Evolutionary conservation across 2,797 vertebrate species (phyloP).

Genomic region (Trematomus bernacchii): DNA sequence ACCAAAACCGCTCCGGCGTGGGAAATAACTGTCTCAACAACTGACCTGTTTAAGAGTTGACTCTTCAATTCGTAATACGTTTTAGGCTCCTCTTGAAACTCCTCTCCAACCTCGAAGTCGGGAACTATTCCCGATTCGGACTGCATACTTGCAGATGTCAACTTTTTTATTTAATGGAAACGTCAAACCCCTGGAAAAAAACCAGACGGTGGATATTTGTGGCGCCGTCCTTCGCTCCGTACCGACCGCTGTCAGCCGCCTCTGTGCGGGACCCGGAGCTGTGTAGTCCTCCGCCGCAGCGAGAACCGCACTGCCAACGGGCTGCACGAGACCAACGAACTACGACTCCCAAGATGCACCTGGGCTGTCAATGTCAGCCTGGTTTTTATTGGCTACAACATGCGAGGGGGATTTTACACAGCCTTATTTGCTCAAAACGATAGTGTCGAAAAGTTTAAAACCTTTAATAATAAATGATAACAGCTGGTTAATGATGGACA

Average conservation of each 20-base stretch:
- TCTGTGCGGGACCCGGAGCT: constrained; percentile 65
- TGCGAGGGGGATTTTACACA: constrained; percentile 30
- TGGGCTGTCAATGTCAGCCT: constrained; percentile 82
- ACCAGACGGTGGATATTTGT: constrained; percentile 52
- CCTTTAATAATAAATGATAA: background rate
- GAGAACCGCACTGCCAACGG: background rate
- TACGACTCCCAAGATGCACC: constrained; percentile 82
- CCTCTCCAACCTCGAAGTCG: constrained; percentile 95
- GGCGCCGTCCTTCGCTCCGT: constrained; percentile 66
- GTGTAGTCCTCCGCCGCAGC: constrained; percentile 83
- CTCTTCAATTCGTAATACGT: constrained; percentile 98
- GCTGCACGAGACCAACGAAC: constrained; percentile 49
- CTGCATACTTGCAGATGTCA: constrained; percentile 89
- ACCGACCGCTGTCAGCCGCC: constrained; percentile 71
- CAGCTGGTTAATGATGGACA: background rate
- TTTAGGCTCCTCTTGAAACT: constrained; percentile 96
- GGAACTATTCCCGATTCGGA: constrained; percentile 96
- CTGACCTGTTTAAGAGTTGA: constrained; percentile 97
- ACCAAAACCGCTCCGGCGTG: constrained; percentile 64
- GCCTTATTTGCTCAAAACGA: constrained; percentile 29
- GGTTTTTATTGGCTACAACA: constrained; percentile 75
- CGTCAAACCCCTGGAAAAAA: constrained; percentile 13
- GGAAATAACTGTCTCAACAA: constrained; percentile 78
- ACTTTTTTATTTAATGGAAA: constrained; percentile 47
- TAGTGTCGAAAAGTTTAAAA: constrained; percentile 29